phyloP scores from a whole-genome alignment of 1,140 invertebrate species.

The Acromyrmex charruanus region DNA sequence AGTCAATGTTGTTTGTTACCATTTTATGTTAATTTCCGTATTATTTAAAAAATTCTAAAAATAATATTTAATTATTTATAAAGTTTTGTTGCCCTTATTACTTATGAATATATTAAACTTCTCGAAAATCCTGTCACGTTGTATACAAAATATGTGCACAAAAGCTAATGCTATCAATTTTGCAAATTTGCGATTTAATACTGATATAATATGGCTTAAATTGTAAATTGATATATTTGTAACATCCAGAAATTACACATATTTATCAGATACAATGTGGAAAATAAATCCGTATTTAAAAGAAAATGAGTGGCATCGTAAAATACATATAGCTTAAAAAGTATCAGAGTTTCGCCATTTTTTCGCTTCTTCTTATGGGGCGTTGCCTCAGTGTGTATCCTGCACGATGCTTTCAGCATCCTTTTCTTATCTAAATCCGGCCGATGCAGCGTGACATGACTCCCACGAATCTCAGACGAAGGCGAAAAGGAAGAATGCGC shows the following conservation, averaged over 20 bases:
- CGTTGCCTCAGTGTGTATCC: not conserved
- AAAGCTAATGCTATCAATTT: not conserved
- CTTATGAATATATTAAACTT: not conserved
- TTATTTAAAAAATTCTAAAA: not conserved
- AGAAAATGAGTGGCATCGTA: not conserved
- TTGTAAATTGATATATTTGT: not conserved
- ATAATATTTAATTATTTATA: constrained; percentile 13
- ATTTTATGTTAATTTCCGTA: not conserved
- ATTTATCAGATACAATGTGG: not conserved
- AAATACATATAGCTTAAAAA: no score
- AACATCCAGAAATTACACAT: not conserved
- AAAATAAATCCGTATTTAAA: not conserved
- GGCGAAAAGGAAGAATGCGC: constrained; percentile 49
- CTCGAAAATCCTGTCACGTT: not conserved
- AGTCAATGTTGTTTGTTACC: not conserved
- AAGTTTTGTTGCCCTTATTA: not conserved
- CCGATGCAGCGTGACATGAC: constrained; percentile 43
- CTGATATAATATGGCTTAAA: not conserved
- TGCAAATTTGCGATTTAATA: not conserved
- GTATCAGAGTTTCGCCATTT: not conserved
- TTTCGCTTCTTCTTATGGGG: not conserved
- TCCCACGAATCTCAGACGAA: constrained; percentile 58
- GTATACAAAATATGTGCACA: no score
- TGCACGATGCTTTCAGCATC: constrained; percentile 13
- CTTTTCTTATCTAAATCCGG: constrained; percentile 64